Base-by-base conservation (phyloP, 2,888 invertebrate species). In the Venusia cambrica region DNA sequence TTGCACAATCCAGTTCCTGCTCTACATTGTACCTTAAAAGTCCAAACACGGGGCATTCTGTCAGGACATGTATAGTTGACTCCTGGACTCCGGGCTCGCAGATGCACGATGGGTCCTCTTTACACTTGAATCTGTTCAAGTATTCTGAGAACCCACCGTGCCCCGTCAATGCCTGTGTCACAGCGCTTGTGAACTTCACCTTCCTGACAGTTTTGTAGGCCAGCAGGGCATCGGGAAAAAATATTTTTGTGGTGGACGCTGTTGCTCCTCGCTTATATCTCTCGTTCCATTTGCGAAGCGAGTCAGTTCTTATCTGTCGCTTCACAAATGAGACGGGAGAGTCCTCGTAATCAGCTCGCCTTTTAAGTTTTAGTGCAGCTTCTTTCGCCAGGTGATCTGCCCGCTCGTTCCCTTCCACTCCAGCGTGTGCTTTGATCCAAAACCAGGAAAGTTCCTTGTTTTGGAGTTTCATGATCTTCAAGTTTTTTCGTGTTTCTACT, bases 341-440 rank as follows among this genome's bases (percentile, higher is more conserved):
- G 1, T 5, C 1, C 5, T 25, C 34, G 5, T 38, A 28, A 5
- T 28, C 16, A 1, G 31, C 18, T 7, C 5, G 24, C 1, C 1
- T 30, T 15, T 36, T 37, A 1, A 8, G 0, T n/a, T 25, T 9
- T 0, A 24, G 30, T 1, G 25, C 25, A 0, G 45, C 36, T 1
- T 40, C 27, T 8, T 48, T 51, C 0, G 45, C 45, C 0, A 50
- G 35, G 1, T 38, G 5, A 13, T 48, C 45, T 0, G 48, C 53
- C 1, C 48, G 20, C 12, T 51, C 47, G 8, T 45, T 51, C 0
- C 44, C 48, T n/a, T 16, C 21, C 4, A 38, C n/a, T 2, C 45
- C 45, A 0, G 30, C 46, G 5, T 50, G 49, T 0, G 49, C 48
- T 21, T 45, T 48, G 0, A 47, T 25, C 47, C 49, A 54, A 21